phyloP scores from a whole-genome alignment of 1,140 invertebrate species.

The Ladona fulva region DNA sequence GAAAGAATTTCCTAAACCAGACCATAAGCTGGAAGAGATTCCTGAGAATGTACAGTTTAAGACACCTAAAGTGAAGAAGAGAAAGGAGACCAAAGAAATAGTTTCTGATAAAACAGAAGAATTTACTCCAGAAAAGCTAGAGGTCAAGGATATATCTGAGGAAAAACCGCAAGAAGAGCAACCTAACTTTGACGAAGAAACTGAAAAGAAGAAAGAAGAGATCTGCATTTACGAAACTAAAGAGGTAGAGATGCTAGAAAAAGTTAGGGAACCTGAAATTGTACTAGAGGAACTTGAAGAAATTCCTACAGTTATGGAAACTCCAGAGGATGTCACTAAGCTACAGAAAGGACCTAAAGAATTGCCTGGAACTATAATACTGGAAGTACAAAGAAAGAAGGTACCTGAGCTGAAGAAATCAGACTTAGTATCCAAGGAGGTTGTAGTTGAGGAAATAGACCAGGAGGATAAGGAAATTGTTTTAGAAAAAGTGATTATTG shows the following conservation, averaged over 20 bases:
- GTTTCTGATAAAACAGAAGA: constrained; percentile 21
- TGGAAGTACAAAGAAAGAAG: no score
- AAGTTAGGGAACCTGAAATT: background rate
- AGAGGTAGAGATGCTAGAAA: constrained; percentile 17
- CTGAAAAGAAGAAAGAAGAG: constrained; percentile 17
- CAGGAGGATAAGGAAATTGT: background rate
- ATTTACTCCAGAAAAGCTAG: background rate
- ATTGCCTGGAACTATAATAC: background rate
- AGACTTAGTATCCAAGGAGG: no score
- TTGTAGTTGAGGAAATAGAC: background rate
- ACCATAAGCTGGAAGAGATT: constrained; percentile 19
- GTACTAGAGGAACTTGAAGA: constrained; percentile 25
- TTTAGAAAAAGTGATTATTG: no score
- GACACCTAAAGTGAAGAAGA: constrained; percentile 26
- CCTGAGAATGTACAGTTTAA: constrained; percentile 16
- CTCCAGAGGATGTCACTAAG: constrained; percentile 20
- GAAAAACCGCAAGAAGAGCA: no score
- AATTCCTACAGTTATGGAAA: constrained; percentile 27
- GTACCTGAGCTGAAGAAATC: no score
- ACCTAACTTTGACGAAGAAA: no score
- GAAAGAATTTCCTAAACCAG: constrained; percentile 27
- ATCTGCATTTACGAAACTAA: background rate
- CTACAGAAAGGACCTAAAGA: background rate
- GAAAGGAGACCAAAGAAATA: constrained; percentile 27
- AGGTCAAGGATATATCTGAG: constrained; percentile 6